These are phyloP conservation scores for Gorsachius goisagi DNA, from an alignment of 2,113 vertebrate genomes.

Conservation along the genomic window DNA sequence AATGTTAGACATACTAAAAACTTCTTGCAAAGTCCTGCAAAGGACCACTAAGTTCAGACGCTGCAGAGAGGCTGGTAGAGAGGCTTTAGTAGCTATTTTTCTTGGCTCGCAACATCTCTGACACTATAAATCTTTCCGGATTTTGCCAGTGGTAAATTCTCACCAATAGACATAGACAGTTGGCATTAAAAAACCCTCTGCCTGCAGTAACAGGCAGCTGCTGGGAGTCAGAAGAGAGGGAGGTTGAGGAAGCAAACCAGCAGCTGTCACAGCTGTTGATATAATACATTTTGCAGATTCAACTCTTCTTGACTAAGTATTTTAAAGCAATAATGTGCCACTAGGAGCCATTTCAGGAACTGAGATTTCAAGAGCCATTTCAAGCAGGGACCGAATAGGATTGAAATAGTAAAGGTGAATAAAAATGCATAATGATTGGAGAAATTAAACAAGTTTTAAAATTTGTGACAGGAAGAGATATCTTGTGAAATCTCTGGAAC, in stretches of 20 bases:
- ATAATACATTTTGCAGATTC: background rate
- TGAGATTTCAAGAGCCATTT: background rate
- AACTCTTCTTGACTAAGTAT: background rate
- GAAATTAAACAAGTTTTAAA: background rate
- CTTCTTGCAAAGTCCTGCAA: background rate
- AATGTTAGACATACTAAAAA: background rate
- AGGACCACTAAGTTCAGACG: background rate
- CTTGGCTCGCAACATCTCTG: background rate
- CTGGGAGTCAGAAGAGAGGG: background rate
- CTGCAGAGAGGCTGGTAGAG: background rate
- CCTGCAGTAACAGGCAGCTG: background rate
- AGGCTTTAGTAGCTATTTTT: background rate
- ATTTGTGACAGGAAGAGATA: background rate
- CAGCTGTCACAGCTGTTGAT: background rate
- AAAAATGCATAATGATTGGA: background rate
- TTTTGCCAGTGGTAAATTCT: background rate
- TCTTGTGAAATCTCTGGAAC: background rate
- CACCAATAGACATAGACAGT: background rate
- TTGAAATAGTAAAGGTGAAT: background rate
- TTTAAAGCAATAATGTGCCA: background rate
- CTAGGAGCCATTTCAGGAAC: background rate
- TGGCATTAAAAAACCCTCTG: background rate
- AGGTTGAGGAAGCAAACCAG: background rate
- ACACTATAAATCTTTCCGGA: background rate
- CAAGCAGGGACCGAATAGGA: background rate